phyloP scores from a whole-genome alignment of 2,113 vertebrate genomes.

The Lophura nycthemera region DNA sequence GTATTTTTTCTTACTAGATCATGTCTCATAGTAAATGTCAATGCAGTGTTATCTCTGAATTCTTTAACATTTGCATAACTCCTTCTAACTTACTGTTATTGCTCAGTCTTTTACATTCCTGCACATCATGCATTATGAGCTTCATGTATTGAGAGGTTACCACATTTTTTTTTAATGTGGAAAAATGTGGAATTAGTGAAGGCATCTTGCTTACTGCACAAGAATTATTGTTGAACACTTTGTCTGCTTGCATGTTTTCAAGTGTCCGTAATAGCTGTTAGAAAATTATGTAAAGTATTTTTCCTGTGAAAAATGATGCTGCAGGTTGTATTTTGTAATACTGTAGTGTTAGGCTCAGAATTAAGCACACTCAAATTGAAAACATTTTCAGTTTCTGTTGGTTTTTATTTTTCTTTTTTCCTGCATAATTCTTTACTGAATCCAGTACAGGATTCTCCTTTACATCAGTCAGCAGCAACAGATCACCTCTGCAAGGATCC shows the following conservation, averaged over 20 bases:
- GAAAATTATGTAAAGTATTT: neutral
- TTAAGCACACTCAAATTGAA: neutral
- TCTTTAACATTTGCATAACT: neutral
- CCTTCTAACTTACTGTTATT: neutral
- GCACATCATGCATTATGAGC: rapidly evolving
- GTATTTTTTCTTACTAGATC: neutral
- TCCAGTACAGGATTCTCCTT: conserved; percentile 94
- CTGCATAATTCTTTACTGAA: conserved; percentile 42
- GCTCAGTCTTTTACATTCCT: rapidly evolving
- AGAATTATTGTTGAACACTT: neutral
- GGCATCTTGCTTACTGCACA: neutral
- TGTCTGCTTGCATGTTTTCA: neutral
- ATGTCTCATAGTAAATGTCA: neutral
- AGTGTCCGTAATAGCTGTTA: neutral
- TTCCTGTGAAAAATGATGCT: neutral
- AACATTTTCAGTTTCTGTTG: neutral
- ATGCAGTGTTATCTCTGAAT: neutral
- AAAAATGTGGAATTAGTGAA: neutral
- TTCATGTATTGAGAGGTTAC: neutral
- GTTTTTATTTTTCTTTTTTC: conserved; percentile 21
- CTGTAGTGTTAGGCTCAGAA: neutral
- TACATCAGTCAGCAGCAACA: conserved; percentile 94
- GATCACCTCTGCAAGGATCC: conserved; percentile 86
- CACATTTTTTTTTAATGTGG: neutral
- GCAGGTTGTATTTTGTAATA: neutral